Evolutionary conservation across 2,113 vertebrate genomes (phyloP), one percentile per base, ranked within the genome.

Genomic region (Ranitomeya imitator): DNA sequence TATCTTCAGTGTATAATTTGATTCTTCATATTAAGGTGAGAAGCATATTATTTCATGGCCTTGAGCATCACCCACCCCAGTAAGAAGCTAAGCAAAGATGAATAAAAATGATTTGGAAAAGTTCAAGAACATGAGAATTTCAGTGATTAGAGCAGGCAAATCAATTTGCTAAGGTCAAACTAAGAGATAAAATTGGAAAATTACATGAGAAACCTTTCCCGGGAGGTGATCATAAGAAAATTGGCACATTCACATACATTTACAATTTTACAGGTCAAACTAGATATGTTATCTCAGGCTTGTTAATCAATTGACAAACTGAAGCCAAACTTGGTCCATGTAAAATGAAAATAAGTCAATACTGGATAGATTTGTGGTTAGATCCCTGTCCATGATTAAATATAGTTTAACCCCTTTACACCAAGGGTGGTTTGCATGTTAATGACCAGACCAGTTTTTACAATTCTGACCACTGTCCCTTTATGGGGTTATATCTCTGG

Each of bases 121-220:
- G 73, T 52, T 76, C 37, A 76, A 76, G 73, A 52, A 76, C 73
- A 76, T 76, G 7, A 76, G 18, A 52, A 52, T 76, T 76, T 52
- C 45, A 76, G 8, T 21, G 16, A 52, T 76, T 76, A 52, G 4
- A 52, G 18, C 3, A 52, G 45, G 18, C 37, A 76, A 21, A 76
- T 76, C 73, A 76, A 52, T 76, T 76, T 76, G 7, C 37, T 52
- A 76, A 76, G 73, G 73, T 51, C 73, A 76, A 76, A 76, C 69
- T 37, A 37, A 52, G 45, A 52, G 18, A 76, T 11, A 15, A 73
- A 74, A 74, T 74, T 45, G 15, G 73, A 76, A 74, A 74, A 74
- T 74, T 2, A 45, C 37, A 13, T 51, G 15, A 52, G 2, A 51
- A 76, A 76, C 37, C 37, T 76, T 52, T 52, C 31, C 37, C 73